Conservation (phyloP, 2,888 invertebrate genomes). For the Apoderus coryli region DNA sequence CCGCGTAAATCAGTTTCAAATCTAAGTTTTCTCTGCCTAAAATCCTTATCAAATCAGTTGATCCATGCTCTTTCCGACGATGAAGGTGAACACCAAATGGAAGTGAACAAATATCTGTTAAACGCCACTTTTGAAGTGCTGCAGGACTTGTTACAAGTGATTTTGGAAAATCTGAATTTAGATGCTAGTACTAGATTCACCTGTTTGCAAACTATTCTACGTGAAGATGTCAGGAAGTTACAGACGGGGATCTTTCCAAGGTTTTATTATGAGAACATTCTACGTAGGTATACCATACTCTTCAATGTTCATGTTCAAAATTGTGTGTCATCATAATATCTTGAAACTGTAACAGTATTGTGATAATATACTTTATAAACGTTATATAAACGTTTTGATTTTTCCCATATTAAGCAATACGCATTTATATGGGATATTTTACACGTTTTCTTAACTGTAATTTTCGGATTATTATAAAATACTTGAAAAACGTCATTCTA, state of each 20-base stretch:
- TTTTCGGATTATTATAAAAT: too few relatives aligned
- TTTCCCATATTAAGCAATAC: too few relatives aligned
- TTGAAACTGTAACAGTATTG: too few relatives aligned
- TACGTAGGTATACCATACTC: slow-evolving; percentile 21
- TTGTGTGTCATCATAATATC: too few relatives aligned
- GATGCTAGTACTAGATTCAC: slow-evolving; percentile 53
- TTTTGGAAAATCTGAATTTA: slow-evolving; percentile 48
- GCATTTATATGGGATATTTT: too few relatives aligned
- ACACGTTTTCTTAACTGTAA: too few relatives aligned
- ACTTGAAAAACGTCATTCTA: too few relatives aligned
- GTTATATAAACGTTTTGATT: too few relatives aligned
- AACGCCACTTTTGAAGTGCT: slow-evolving; percentile 50
- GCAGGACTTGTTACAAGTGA: slow-evolving; percentile 50
- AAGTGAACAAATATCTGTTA: slow-evolving; percentile 30
- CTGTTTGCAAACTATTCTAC: slow-evolving; percentile 47
- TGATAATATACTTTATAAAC: too few relatives aligned
- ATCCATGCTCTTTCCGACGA: slow-evolving; percentile 48
- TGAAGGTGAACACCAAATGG: slow-evolving; percentile 35
- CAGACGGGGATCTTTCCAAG: slow-evolving; percentile 56
- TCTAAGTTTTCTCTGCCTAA: slow-evolving; percentile 43
- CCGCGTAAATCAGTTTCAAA: slow-evolving; percentile 46
- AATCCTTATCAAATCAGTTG: slow-evolving; percentile 44
- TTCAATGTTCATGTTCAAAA: too few relatives aligned
- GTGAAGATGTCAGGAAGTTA: slow-evolving; percentile 48
- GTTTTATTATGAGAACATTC: slow-evolving; percentile 53